Conservation (phyloP, 2,797 vertebrate species). For the Macropodus opercularis region DNA sequence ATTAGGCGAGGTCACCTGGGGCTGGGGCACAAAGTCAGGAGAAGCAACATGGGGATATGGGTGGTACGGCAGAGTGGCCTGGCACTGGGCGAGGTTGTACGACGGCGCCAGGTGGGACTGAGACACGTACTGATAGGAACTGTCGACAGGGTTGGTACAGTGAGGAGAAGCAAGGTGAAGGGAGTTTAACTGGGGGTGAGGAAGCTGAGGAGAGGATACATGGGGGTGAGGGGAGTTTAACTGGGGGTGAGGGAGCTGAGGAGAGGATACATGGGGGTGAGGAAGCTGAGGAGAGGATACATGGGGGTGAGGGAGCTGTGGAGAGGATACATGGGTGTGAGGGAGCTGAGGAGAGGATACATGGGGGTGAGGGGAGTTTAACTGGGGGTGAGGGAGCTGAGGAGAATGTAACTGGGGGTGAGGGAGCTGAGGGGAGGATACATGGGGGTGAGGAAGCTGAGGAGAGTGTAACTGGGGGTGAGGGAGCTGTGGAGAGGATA, state of each 20-base stretch:
- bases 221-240: not conserved
- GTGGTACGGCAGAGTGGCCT: not conserved
- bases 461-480: not conserved
- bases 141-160: not conserved
- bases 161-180: not conserved
- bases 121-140: constrained; percentile 1
- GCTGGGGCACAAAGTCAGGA: not conserved
- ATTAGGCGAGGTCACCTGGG: constrained; percentile 12
- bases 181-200: not conserved
- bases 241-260: not conserved
- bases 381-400: not conserved
- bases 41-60: not conserved
- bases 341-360: constrained; percentile 9
- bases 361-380: no score
- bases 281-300: not conserved
- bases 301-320: not conserved
- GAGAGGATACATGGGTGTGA: constrained; percentile 1
- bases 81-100: not conserved
- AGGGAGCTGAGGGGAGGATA: not conserved
- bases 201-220: not conserved
- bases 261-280: not conserved
- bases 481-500: constrained; percentile 2
- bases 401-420: not conserved
- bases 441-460: not conserved
- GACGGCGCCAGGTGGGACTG: constrained; percentile 5